Evolutionary conservation across 2,113 vertebrate genomes (phyloP), one percentile per base, ranked within the genome.

Genomic region (Xenopus tropicalis): DNA sequence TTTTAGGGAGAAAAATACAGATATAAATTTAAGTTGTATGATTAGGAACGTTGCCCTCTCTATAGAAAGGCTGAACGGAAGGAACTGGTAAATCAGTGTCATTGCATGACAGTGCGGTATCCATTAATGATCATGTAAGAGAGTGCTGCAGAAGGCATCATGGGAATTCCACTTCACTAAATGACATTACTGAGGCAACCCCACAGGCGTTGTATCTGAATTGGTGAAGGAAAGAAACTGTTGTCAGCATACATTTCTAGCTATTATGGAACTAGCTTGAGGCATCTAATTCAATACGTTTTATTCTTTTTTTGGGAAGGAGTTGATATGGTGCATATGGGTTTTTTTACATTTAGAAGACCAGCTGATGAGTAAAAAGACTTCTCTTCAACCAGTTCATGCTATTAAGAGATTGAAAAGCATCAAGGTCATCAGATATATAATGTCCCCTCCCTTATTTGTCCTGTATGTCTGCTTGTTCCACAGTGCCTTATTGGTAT

Each of bases 181-280:
- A 91, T 92, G 90, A 88, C 86, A 87, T 91, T 91, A 89, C 86
- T 89, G 85, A 91, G 89, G 86, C 87, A 88, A 87, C 89, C 88
- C 91, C 89, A 87, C 89, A 88, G 90, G 89, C 87, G 82, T 88
- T 85, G 87, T 88, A 81, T 86, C 71, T 78, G 87, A 86, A 87
- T 84, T 84, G 88, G 86, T 78, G 80, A 80, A 83, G 78, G 83
- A 77, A 83, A 80, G 82, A 84, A 73, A 78, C 82, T 37, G 78
- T 82, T 91, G 89, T 92, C 87, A 82, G 84, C 85, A 83, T 81
- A 84, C 78, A 82, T 74, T 71, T 44, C 82, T 66, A 85, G 84
- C 79, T 80, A 81, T 77, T 89, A 83, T 12, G 75, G 79, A 80
- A 79, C 82, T 83, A 80, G 84, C 89, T 86, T 78, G 73, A 81